Percentiles rank a stretch among this genome's conserved stretches.
Conservation (phyloP, 2,113 vertebrate species). For the Xenus cinereus region DNA sequence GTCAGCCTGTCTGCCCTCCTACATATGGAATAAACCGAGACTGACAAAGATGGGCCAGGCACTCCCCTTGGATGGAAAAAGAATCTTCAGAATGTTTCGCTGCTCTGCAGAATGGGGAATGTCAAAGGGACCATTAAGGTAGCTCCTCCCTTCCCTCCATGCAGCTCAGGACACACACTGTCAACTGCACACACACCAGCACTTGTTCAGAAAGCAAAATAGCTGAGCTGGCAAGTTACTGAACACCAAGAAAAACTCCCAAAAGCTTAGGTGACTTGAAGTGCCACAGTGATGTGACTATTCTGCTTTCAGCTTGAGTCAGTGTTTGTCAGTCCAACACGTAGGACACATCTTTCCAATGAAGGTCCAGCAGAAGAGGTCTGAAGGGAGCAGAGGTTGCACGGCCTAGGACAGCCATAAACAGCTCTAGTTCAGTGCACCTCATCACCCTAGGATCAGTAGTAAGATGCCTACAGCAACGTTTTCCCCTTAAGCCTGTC, state of each 20-base stretch:
- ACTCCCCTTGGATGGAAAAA: neutral
- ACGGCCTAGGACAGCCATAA: neutral
- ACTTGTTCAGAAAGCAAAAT: neutral
- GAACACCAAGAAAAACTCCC: neutral
- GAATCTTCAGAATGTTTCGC: neutral
- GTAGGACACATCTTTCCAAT: accelerated
- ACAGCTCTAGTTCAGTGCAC: neutral
- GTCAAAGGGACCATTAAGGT: neutral
- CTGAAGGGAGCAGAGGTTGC: neutral
- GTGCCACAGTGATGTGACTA: neutral
- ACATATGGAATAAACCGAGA: neutral
- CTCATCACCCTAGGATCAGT: neutral
- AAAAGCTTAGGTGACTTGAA: neutral
- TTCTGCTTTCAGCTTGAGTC: neutral
- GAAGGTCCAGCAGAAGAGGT: neutral
- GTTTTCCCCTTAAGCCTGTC: neutral
- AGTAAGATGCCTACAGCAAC: neutral
- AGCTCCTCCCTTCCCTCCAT: neutral
- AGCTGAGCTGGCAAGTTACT: neutral
- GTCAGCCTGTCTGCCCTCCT: neutral
- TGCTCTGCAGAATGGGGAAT: neutral
- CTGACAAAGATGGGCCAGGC: neutral
- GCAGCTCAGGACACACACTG: neutral
- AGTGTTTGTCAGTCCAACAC: accelerated
- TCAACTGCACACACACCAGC: neutral